phyloP scores from a whole-genome alignment of 1,140 invertebrate genomes.

The Drosophila takahashii region DNA sequence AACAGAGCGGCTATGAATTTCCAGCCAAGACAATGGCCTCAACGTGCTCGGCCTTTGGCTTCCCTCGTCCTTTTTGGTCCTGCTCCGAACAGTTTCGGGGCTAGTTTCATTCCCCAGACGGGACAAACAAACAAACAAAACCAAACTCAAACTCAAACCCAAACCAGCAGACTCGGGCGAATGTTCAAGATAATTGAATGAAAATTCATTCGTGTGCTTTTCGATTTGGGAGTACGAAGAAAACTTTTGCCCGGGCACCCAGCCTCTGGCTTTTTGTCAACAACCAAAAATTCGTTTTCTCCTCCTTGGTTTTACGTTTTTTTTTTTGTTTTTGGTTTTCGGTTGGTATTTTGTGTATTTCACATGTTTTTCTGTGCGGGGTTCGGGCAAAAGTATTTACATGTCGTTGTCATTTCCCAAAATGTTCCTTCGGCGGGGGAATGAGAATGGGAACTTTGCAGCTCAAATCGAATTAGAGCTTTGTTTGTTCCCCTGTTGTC shows the following conservation, averaged over 20 bases:
- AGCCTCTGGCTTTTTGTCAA: constrained; percentile 27
- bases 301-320: constrained; percentile 3
- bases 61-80: constrained; percentile 14
- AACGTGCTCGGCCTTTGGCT: constrained; percentile 41
- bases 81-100: constrained; percentile 47
- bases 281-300: constrained; percentile 32
- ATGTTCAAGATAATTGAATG: constrained; percentile 82
- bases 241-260: constrained; percentile 33
- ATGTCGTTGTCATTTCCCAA: constrained; percentile 70
- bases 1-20: constrained; percentile 81
- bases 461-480: constrained; percentile 73
- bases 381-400: constrained; percentile 68
- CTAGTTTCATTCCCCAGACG: constrained; percentile 77
- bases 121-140: constrained; percentile 52
- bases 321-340: background rate
- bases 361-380: constrained; percentile 13
- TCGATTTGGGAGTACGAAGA: constrained; percentile 60
- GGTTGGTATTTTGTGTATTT: constrained; percentile 13
- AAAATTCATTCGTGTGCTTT: constrained; percentile 82
- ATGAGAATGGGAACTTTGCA: constrained; percentile 3
- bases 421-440: background rate
- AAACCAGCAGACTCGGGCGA: constrained; percentile 21
- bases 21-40: constrained; percentile 75
- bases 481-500: constrained; percentile 58
- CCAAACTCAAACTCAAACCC: constrained; percentile 17